Base-by-base conservation (phyloP, 2,113 vertebrate genomes). In the Cheilinus undulatus region DNA sequence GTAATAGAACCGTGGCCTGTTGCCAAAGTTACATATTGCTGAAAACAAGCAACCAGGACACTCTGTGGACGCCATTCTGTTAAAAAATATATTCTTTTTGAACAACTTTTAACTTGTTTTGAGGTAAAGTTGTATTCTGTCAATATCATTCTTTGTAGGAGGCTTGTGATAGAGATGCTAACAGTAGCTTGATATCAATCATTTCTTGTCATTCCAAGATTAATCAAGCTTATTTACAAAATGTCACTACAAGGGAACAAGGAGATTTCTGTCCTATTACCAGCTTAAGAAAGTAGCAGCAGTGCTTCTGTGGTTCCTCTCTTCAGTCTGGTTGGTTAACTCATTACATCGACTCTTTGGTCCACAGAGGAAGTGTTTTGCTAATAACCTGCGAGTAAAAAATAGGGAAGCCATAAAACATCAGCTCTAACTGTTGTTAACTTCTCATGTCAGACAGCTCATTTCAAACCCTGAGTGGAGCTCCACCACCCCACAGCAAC, bases 351-450 rank as follows among this genome's bases (percentile, higher is more conserved):
- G 53, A n/a, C 46, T 11, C 40, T 15, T 42, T 3, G 17, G 24
- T 71, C 32, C 57, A 76, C 27, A 7, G 12, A 66, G 61, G 74
- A 75, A n/a, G 28, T 51, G 28, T 64, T 78, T 63, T 48, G 42
- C 65, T 74, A 62, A 72, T 71, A 76, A 76, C 75, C 62, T 58
- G 5, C 23, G 48, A 73, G 69, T 62, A 78, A 80, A 84, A 75
- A 84, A 75, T 66, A 61, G 63, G 84, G 74, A 78, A 73, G 63
- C 60, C 73, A 64, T 85, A 64, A 83, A 88, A 62, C 78, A 72
- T 91, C 66, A 63, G 23, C 76, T 46, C 52, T 70, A 83, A 57
- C 36, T 56, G 74, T 67, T 80, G 73, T 70, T 81, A 78, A 84
- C 82, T 73, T 59, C 54, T 76, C 23, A 28, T 85, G 74, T 78